Evolutionary conservation across 1,140 invertebrate genomes (phyloP), one percentile per base, ranked within the genome.

Genomic region (Neoseiulus cucumeris): DNA sequence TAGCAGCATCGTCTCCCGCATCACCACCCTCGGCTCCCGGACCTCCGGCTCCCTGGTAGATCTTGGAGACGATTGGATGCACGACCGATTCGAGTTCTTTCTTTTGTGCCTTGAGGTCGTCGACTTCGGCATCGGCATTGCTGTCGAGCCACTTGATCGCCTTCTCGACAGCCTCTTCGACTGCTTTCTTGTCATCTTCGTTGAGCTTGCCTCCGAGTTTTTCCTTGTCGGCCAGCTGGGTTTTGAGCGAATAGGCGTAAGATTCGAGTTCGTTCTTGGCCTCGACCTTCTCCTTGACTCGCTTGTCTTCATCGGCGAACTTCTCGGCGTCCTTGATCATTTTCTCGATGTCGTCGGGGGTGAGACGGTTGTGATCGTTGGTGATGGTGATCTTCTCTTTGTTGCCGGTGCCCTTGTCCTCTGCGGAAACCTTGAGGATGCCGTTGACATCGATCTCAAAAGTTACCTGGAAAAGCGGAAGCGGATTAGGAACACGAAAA

Each of bases 391-490:
- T 98, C 77, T 97, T 94, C 74, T 98, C 91, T 69, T 93, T 85
- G 78, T 94, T 97, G 65, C 94, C 94, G 66, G 94, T 98, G 39
- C 93, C 93, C 77, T 98, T 98, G 73, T 98, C 94, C 77, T 98
- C 94, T 25, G 94, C 95, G 22, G 90, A 91, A 69, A 94, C 90
- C 74, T 83, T 78, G 9, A 97, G 79, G 73, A 98, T 98, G 78
- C 94, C 94, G 74, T 98, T 98, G 44, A 93, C 94, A 73, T 98
- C 95, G 71, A 98, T 98, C 78, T 98, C 94, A 73, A 98, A 98
- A 0, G 92, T 97, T 1, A 98, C 93, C 78, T 97, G 91, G 70
- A 79, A 79, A 70, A 79, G 78, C 18, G 78, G 77, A 39, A 5
- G 78, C 33, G 33, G 73, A 55, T 76, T 75, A 65, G 75, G 69